Conservation (phyloP, 2,797 vertebrate species). For the Myotis vivesi region DNA sequence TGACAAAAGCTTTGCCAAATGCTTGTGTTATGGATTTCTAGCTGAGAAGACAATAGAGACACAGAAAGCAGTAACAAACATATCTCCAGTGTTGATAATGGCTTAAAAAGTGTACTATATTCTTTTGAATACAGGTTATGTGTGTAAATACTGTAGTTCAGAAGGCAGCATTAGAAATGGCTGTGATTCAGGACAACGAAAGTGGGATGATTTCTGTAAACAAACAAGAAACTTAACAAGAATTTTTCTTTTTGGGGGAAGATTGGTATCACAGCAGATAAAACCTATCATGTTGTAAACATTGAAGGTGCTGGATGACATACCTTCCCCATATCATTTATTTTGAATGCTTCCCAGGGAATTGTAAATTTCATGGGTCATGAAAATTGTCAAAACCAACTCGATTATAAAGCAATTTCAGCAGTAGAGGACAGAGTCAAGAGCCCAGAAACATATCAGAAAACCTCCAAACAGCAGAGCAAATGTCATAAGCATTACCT, state of each 20-base stretch:
- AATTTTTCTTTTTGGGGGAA: background rate
- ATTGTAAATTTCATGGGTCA: conserved; percentile 52
- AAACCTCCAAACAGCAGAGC: background rate
- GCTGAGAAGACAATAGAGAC: conserved; percentile 60
- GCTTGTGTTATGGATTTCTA: conserved; percentile 59
- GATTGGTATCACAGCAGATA: background rate
- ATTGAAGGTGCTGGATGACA: background rate
- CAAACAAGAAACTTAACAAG: conserved; percentile 32
- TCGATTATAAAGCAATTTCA: conserved; percentile 46
- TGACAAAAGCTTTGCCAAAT: conserved; percentile 51
- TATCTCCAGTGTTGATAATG: conserved; percentile 39
- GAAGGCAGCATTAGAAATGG: conserved; percentile 49
- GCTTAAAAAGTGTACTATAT: conserved; percentile 23
- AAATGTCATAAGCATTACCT: background rate
- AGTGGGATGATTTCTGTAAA: conserved; percentile 60
- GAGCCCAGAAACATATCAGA: background rate
- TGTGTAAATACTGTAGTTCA: conserved; percentile 51
- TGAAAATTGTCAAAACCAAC: conserved; percentile 34
- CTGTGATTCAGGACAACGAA: background rate
- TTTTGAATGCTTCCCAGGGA: conserved; percentile 13
- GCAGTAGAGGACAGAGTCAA: background rate
- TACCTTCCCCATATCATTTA: conserved; percentile 8
- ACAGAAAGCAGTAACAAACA: conserved; percentile 55
- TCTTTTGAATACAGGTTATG: conserved; percentile 58
- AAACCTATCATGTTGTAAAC: conserved; percentile 40